Base-by-base conservation (phyloP, 2,888 invertebrate species). In the Pemphredon lugubris region DNA sequence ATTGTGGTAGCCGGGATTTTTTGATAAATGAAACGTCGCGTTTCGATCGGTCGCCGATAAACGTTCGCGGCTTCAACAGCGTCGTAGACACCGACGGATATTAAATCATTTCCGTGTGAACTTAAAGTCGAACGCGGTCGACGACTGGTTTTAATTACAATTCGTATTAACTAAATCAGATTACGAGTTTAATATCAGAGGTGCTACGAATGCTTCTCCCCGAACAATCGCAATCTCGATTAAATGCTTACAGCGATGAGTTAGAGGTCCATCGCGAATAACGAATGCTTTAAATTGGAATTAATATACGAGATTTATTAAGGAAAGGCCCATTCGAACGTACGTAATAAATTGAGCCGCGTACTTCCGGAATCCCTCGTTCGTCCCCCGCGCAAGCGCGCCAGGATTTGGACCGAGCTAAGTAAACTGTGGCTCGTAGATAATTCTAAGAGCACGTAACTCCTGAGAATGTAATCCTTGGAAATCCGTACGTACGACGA, bases 391-490 rank as follows among this genome's bases (percentile, higher is more conserved):
- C 39, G 30, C 45, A 32, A 7, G 64, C 60, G 64, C 65, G 44
- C 30, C 20, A 48, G 77, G 79, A 82, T 84, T 84, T 79, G 75
- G 73, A 79, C 77, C 67, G n/a, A 77, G 75, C 73, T 79, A 69
- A 82, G 78, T 77, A 76, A 82, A 82, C 73, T 54, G 51, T 32
- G 64, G 76, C 72, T 61, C 72, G 65, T 82, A 79, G 74, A 77
- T 82, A 84, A 82, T 71, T 75, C 81, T 68, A 75, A 77, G 77
- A 63, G 76, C 68, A 72, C 64, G 73, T 77, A 79, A 77, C 77
- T 73, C 72, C 74, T 69, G 66, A 59, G 57, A 72, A 68, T 44
- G 42, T 70, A 73, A 70, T 70, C 67, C 70, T 20, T 6, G 63
- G 44, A 60, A 72, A 72, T 68, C 54, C 64, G 16, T 39, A 44